Base-by-base conservation (phyloP, 2,113 vertebrate species). In the Bettongia penicillata region DNA sequence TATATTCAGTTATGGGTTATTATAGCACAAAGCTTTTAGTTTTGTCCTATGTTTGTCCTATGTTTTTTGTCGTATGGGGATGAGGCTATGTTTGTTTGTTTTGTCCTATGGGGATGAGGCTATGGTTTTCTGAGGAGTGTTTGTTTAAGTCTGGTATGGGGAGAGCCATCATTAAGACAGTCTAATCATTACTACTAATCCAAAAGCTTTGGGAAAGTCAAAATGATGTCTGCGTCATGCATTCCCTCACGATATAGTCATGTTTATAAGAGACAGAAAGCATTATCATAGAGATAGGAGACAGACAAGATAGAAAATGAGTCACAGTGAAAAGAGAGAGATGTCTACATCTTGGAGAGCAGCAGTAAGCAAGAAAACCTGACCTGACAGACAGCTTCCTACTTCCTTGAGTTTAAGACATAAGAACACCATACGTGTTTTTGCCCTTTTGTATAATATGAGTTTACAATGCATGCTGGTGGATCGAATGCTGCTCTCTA, bases 21-120 rank as follows among this genome's bases (percentile, higher is more conserved):
- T 94, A 96, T 22, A 92, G 47, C 90, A 94, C 77, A 53, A 47
- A 52, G 3, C 93, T 68, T 96, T 93, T 68, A 96, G n/a, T 96
- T n/a, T n/a, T n/a, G n/a, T n/a, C n/a, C n/a, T n/a, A n/a, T n/a
- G n/a, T n/a, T n/a, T n/a, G n/a, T n/a, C n/a, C n/a, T n/a, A n/a
- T n/a, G n/a, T 95, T 43, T 10, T 91, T 7, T 93, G 90, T 84
- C 89, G 25, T 91, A 84, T 93, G 25, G 89, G 92, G 53, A 68
- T 94, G 93, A 68, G 49, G 53, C 53, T 0, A 90, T 9, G 28
- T n/a, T n/a, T n/a, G n/a, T n/a, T n/a, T 95, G 48, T 10, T 91
- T 7, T 93, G 90, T 84, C 89, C 28, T 91, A 84, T 93, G 25
- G 89, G 92, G 53, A 68, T 94, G 93, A 68, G 49, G 53, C 53